Evolutionary conservation across 2,888 invertebrate genomes (phyloP), one percentile per base, ranked within the genome.

Genomic region (Morinoia aosen): DNA sequence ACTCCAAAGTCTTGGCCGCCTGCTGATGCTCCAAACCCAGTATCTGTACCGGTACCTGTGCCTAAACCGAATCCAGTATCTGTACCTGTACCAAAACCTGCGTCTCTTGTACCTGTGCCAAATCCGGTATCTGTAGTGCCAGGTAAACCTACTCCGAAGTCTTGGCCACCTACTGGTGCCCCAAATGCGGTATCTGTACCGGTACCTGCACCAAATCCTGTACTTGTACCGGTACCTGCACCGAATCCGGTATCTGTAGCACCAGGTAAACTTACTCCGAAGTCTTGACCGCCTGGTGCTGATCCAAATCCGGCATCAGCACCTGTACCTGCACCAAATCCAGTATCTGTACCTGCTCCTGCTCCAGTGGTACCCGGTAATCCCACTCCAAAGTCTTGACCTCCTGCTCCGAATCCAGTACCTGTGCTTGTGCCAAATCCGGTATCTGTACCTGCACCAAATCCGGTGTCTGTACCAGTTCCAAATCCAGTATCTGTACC

Each of bases 61-160:
- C 93, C 93, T 3, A 93, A 93, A 58, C 93, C 93, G 12, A 58
- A 4, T 48, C 16, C 95, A 11, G 57, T 40, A 88, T 12, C 90
- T 61, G 58, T 19, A 8, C 88, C 95, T 33, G 56, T 57, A 16
- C 58, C 88, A 40, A 95, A 95, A n/a, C 96, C 94, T 19, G 93
- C 57, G 57, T 40, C 48, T 25, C 95, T 76, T 64, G 57, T 91
- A 95, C 88, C 95, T 33, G 56, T 57, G 14, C 58, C 88, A 40
- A 95, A 95, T 48, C 96, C 94, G 19, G 93, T 93, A 93, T 40
- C 48, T 25, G 10, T 40, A 40, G 90, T 90, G 10, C 90, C 90
- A 2, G 93, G n/a, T 90, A 39, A 39, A 3, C 93, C 93, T 57
- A 57, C 11, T 56, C 93, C 93, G 3, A 33, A 16, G 25, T 90